A percentile compares a stretch with the other conserved stretches of the same genome.
phyloP scores from a whole-genome alignment of 2,888 invertebrate genomes.

The Sphaerophoria rueppellii region DNA sequence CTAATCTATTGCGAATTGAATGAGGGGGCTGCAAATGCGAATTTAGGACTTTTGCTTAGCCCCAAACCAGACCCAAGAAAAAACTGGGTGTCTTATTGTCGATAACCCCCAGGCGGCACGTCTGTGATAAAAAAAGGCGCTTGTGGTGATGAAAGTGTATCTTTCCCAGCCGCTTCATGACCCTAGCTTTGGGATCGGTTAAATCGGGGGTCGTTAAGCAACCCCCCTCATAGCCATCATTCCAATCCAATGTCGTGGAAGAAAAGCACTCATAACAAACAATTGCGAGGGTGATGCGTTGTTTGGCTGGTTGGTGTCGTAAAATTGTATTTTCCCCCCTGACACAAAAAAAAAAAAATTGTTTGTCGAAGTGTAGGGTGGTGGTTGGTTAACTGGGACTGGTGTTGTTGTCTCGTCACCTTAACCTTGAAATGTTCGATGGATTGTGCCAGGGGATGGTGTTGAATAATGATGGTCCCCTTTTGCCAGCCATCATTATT shows the following conservation, averaged over 20 bases:
- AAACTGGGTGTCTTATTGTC: conserved; percentile 59
- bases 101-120: conserved; percentile 61
- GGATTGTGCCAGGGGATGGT: conserved; percentile 5
- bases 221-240: not conserved
- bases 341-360: not conserved
- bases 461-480: conserved; percentile 33
- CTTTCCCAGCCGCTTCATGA: conserved; percentile 66
- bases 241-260: not conserved
- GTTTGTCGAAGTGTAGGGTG: not conserved
- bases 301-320: conserved; percentile 44
- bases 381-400: not conserved
- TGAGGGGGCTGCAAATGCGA: conserved; percentile 30
- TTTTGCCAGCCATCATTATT: conserved; percentile 55
- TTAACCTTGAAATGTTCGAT: conserved; percentile 69
- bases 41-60: conserved; percentile 41
- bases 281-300: conserved; percentile 58
- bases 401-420: conserved; percentile 57
- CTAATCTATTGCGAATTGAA: conserved; percentile 50
- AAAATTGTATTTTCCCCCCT: conserved; percentile 58
- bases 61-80: conserved; percentile 25
- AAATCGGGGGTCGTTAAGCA: conserved; percentile 19
- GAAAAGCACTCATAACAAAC: conserved; percentile 38
- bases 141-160: conserved; percentile 56
- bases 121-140: no score
- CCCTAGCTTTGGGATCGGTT: conserved; percentile 55